Evolutionary conservation across 2,888 invertebrate genomes (phyloP).

Genomic region (Cerastis rubricosa): DNA sequence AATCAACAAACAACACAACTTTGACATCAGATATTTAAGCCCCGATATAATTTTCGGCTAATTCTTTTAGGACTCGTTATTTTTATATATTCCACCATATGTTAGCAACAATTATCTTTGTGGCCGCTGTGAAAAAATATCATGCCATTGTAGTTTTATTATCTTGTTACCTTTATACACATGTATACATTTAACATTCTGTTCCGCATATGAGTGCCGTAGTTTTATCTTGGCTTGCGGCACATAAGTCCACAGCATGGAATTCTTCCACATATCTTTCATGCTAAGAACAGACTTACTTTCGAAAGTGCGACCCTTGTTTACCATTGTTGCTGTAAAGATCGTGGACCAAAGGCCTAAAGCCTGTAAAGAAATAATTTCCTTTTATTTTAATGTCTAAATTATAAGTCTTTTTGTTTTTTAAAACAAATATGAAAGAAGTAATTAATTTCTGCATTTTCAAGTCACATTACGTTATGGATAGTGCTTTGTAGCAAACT

Average conservation of each 20-base stretch:
- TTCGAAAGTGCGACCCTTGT: constrained; percentile 67
- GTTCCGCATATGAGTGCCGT: constrained; percentile 39
- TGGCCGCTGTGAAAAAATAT: too few species aligned
- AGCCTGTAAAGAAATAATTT: constrained; percentile 36
- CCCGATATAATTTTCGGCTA: too few species aligned
- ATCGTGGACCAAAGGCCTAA: constrained; percentile 62
- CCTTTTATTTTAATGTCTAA: not conserved
- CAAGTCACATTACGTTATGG: not conserved
- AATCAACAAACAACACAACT: too few species aligned
- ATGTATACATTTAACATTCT: constrained; percentile 66
- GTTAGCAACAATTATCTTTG: too few species aligned
- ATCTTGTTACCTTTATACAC: constrained; percentile 73
- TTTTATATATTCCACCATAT: too few species aligned
- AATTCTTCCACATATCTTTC: constrained; percentile 68
- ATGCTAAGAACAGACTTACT: constrained; percentile 68
- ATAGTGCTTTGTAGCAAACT: too few species aligned
- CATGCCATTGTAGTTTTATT: too few species aligned
- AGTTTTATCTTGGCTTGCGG: constrained; percentile 54
- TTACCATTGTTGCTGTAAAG: constrained; percentile 63
- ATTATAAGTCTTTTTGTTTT: not conserved
- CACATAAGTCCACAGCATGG: constrained; percentile 72
- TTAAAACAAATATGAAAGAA: not conserved
- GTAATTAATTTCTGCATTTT: not conserved
- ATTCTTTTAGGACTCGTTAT: too few species aligned
- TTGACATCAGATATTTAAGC: too few species aligned